Percentiles rank a stretch among this genome's conserved stretches.
phyloP scores from a whole-genome alignment of 2,888 invertebrate species.

The Sesamia inferens region DNA sequence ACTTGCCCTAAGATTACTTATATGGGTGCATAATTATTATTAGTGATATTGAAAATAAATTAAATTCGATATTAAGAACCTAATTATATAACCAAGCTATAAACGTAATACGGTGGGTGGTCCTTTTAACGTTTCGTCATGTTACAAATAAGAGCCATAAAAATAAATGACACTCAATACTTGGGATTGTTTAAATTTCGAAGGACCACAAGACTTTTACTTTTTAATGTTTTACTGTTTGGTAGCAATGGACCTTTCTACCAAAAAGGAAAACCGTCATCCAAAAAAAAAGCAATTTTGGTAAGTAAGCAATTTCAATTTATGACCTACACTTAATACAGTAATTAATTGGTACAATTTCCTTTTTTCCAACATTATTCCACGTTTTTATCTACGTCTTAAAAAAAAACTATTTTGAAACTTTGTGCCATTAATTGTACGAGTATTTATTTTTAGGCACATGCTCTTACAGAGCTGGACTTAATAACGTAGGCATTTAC shows the following conservation, averaged over 20 bases:
- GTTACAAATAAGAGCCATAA: conserved; percentile 63
- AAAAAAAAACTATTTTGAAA: not conserved
- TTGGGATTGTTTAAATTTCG: conserved; percentile 63
- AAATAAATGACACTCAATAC: conserved; percentile 60
- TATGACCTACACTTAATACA: not conserved
- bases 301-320: conserved; percentile 13
- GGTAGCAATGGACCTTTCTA: conserved; percentile 23
- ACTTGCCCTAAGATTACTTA: no score
- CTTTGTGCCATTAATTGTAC: not conserved
- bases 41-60: conserved; percentile 10
- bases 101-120: conserved; percentile 68
- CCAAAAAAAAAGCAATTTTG: conserved; percentile 5
- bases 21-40: no score
- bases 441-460: no score
- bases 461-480: no score
- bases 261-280: conserved; percentile 8
- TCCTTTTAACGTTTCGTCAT: conserved; percentile 60
- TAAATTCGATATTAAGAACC: conserved; percentile 36
- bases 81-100: conserved; percentile 67
- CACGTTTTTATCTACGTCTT: not conserved
- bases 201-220: conserved; percentile 54
- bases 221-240: conserved; percentile 37
- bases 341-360: not conserved
- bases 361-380: not conserved
- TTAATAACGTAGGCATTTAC: no score